Percentiles rank a stretch among this genome's conserved stretches.
Conservation (phyloP, 2,797 vertebrate species). For the Mormyrops attenuatus region DNA sequence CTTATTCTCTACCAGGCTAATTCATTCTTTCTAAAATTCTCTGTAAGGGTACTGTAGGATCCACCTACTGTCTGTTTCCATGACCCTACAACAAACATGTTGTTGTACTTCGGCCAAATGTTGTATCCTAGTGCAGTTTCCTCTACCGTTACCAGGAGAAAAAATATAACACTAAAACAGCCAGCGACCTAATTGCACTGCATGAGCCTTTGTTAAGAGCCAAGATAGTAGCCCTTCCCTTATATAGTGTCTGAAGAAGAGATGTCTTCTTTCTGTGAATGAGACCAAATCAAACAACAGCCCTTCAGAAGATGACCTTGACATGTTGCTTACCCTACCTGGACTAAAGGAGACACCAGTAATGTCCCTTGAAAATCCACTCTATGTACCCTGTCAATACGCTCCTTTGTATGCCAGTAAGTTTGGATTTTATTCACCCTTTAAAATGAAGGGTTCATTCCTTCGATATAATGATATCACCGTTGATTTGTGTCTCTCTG, state of each 20-base stretch:
- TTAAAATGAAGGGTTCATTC: background rate
- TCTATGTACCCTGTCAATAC: background rate
- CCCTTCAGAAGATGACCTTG: background rate
- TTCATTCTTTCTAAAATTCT: background rate
- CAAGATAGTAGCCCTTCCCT: background rate
- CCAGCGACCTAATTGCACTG: background rate
- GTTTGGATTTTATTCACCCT: background rate
- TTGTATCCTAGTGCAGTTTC: background rate
- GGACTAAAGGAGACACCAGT: background rate
- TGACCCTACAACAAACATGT: background rate
- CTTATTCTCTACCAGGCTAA: background rate
- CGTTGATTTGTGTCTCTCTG: background rate
- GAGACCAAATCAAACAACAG: background rate
- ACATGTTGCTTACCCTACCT: background rate
- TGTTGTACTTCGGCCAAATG: background rate
- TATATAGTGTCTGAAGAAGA: background rate
- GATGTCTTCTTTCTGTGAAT: background rate
- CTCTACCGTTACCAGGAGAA: background rate
- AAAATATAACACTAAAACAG: background rate
- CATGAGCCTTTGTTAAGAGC: background rate
- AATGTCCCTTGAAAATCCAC: background rate
- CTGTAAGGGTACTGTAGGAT: background rate
- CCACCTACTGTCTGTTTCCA: background rate
- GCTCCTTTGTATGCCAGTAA: background rate
- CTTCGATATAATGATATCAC: background rate